A percentile compares a stretch with the other conserved stretches of the same genome.
Evolutionary conservation across 2,888 invertebrate genomes (phyloP).

Genomic region (Agrotis puta): DNA sequence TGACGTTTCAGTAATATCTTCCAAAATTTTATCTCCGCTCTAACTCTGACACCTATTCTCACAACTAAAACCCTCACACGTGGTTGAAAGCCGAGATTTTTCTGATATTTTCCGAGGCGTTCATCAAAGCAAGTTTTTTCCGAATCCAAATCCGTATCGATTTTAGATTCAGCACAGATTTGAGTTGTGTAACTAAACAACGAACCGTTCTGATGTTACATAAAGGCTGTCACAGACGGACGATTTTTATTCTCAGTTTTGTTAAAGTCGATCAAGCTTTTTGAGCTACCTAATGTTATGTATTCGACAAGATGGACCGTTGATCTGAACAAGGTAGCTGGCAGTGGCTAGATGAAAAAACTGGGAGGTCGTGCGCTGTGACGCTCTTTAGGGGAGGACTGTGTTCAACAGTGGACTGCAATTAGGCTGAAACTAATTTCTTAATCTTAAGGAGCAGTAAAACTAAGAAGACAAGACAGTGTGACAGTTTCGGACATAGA

Average conservation of each 20-base stretch:
- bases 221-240: slow-evolving; percentile 18
- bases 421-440: no score
- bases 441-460: no score
- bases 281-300: neutral
- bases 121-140: slow-evolving; percentile 41
- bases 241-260: neutral
- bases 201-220: slow-evolving; percentile 19
- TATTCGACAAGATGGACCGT: no score
- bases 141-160: slow-evolving; percentile 50
- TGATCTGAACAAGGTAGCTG: no score
- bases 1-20: neutral
- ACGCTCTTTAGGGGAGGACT: no score
- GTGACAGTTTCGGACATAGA: no score
- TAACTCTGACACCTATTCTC: neutral
- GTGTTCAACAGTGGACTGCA: no score
- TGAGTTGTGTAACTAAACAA: slow-evolving; percentile 53
- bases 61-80: neutral
- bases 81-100: slow-evolving; percentile 7
- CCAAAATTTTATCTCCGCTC: neutral
- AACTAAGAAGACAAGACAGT: no score
- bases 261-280: neutral
- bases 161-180: slow-evolving; percentile 53
- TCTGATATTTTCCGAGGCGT: slow-evolving; percentile 29
- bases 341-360: no score
- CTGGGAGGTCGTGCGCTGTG: no score